Base-by-base conservation (phyloP, 2,888 invertebrate genomes). In the Glaucopsyche alexis region DNA sequence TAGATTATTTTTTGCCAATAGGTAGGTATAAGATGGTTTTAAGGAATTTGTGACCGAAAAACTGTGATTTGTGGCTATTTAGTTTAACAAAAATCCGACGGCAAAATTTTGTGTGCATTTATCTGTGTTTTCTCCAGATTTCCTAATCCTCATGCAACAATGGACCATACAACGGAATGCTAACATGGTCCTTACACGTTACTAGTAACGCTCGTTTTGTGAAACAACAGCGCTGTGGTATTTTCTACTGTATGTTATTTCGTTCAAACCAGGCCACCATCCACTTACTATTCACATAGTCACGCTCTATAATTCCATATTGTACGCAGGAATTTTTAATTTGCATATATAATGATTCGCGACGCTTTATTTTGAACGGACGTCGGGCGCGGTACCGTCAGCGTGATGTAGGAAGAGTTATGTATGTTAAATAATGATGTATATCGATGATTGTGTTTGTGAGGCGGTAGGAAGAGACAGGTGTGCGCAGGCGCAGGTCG, bases 401-500 rank as follows among this genome's bases (percentile, higher is more conserved):
- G 52, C 71, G 71, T 70, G 73, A 65, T 64, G 70, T 74, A 72
- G 76, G 76, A 74, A 74, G 73, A 73, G 74, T 76, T 74, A 79
- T 75, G 76, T 75, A 73, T 78, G 74, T 77, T 76, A 77, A 74
- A 76, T 79, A 76, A 75, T 75, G 64, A 64, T 29, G 73, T 71
- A 75, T 73, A 66, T 72, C 52, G 60, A 49, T 49, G 74, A 65
- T 72, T 69, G 65, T 69, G 65, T 76, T 78, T 74, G 78, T 73
- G 75, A 73, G 72, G 74, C 74, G 73, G 69, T 73, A 76, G 75
- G 82, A 80, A 82, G 80, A 83, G 82, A 82, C 87, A 87, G 89
- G 89, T 88, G 89, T 88, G 84, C 80, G 81, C 80, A 80, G 83
- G 81, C 80, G 81, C 81, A 83, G 80, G 77, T 73, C 76, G 77